Conservation (phyloP, 1,140 invertebrate genomes). For the Bombus fervidus region DNA sequence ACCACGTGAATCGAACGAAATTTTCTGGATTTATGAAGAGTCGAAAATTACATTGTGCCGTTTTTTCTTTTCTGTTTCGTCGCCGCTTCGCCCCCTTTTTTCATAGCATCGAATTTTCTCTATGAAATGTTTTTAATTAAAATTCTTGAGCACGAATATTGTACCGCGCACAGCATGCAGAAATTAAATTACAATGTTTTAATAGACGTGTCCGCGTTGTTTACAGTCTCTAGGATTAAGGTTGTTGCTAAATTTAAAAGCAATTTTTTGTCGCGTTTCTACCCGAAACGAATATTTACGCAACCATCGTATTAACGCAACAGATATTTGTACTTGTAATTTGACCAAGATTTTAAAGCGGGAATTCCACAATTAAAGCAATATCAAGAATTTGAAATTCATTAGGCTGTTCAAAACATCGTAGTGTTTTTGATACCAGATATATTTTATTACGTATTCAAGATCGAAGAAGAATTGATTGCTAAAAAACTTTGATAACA, state of each 20-base stretch:
- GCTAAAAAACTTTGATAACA: too few species aligned
- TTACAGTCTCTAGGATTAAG: neutral
- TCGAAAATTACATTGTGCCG: neutral
- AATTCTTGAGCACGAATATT: conserved; percentile 5
- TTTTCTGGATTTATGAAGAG: conserved; percentile 9
- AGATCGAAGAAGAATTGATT: too few species aligned
- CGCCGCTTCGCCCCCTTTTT: too few species aligned
- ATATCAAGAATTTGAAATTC: neutral
- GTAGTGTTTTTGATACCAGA: too few species aligned
- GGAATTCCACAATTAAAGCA: neutral
- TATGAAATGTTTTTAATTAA: conserved; percentile 36
- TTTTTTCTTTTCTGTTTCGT: neutral
- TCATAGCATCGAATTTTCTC: conserved; percentile 2
- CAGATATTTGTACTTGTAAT: neutral
- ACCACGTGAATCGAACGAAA: neutral
- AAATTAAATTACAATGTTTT: conserved; percentile 3
- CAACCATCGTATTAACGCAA: neutral
- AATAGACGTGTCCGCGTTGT: neutral
- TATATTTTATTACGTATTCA: too few species aligned
- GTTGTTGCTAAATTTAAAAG: neutral
- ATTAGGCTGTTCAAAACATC: too few species aligned
- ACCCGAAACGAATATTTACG: neutral
- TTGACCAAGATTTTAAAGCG: too few species aligned
- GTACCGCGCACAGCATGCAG: too few species aligned
- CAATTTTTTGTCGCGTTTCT: neutral